Conservation (phyloP, 2,888 invertebrate genomes). For the Apamea anceps region DNA sequence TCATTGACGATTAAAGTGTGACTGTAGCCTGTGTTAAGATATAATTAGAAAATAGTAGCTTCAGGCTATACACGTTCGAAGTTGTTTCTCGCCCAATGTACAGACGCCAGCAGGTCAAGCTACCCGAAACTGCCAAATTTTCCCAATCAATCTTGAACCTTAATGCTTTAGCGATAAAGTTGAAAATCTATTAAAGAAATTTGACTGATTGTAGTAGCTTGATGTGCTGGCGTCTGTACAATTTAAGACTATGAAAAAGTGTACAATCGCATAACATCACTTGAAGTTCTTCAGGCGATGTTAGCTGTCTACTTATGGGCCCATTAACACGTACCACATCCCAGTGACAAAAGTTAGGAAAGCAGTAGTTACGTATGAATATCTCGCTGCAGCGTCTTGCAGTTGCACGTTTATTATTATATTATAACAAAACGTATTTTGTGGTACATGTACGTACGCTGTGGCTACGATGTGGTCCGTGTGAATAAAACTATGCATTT, state of each 20-base stretch:
- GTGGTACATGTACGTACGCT: too few relatives aligned
- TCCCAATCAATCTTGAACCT: too few relatives aligned
- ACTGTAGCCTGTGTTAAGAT: not conserved
- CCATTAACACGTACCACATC: not conserved
- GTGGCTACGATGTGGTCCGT: not conserved
- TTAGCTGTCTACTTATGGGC: not conserved
- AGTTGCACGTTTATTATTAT: not conserved
- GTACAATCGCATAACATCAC: not conserved
- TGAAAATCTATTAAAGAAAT: too few relatives aligned
- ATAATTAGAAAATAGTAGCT: not conserved
- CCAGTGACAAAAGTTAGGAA: not conserved
- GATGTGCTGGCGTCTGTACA: not conserved
- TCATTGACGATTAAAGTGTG: constrained; percentile 31
- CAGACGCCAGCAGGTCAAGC: too few relatives aligned
- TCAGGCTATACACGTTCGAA: not conserved
- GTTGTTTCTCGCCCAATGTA: not conserved
- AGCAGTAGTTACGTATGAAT: not conserved
- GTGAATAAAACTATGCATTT: not conserved
- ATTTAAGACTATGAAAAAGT: not conserved
- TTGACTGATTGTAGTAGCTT: too few relatives aligned
- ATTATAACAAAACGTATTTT: not conserved
- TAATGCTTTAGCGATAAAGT: too few relatives aligned
- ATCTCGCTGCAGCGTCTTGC: not conserved
- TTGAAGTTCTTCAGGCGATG: not conserved
- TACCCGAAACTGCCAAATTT: too few relatives aligned